Evolutionary conservation across 1,140 invertebrate species (phyloP).

Genomic region (Pogonomyrmex californicus): DNA sequence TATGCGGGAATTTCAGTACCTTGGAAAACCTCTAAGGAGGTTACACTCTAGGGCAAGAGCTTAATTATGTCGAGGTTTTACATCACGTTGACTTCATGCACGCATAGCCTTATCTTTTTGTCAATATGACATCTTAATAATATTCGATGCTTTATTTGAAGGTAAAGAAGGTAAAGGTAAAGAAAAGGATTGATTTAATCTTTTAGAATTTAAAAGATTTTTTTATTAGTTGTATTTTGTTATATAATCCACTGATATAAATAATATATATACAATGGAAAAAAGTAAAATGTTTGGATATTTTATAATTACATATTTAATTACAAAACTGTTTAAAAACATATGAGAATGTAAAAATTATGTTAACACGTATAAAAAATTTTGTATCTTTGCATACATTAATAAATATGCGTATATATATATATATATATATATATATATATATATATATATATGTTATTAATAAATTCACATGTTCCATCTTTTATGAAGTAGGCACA

Average conservation of each 20-base stretch:
- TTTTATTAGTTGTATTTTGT: conserved; percentile 11
- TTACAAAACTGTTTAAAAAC: neutral
- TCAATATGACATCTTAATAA: conserved; percentile 3
- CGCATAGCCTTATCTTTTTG: conserved; percentile 1
- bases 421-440: too few relatives aligned
- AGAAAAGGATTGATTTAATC: neutral
- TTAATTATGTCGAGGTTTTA: conserved; percentile 78
- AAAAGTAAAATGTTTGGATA: neutral
- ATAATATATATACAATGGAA: neutral
- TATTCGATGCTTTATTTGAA: neutral
- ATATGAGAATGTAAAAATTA: neutral
- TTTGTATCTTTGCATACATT: neutral
- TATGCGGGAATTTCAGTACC: conserved; percentile 81
- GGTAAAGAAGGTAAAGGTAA: neutral
- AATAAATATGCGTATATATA: too few relatives aligned
- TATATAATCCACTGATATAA: neutral
- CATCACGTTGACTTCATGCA: conserved; percentile 40
- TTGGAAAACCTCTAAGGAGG: conserved; percentile 81
- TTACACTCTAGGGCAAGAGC: conserved; percentile 72
- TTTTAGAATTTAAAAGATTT: neutral
- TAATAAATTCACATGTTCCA: conserved; percentile 34
- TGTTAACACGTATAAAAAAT: neutral
- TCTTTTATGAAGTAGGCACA: neutral
- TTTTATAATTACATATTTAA: neutral
- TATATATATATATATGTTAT: neutral